Base-by-base conservation (phyloP, 92 coral and sea anemone genomes). In the Galaxea fascicularis region DNA sequence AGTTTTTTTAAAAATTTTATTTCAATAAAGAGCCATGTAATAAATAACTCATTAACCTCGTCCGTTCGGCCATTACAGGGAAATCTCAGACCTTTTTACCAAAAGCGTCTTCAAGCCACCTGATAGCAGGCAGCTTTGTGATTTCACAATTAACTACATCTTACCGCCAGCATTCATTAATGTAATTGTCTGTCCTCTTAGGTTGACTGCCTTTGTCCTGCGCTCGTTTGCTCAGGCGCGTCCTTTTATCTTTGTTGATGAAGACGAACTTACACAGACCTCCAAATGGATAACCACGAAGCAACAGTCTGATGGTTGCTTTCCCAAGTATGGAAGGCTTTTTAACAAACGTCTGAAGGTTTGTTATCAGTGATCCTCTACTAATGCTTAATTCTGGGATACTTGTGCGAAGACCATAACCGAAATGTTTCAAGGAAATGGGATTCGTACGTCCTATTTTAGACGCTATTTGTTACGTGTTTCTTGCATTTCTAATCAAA, bases 131-230 rank as follows among this genome's bases (percentile, higher is more conserved):
- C 41, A 2, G 41, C 6, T 35, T 35, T 35, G 41, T 35, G 41
- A 3, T 1, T 62, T 62, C 12, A 16, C 18, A 4, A 30, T 35
- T 49, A 49, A 10, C 2, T 15, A 4, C 7, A 10, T 15, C 17
- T 49, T 5, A 49, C 56, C 21, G 21, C 11, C 8, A 21, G 5
- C 10, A 21, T 4, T 60, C 24, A 60, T 60, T 65, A 10, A 13
- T 76, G 58, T 16, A 26, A 16, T 11, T 70, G 26, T 53, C 28
- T 17, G 4, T 67, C 29, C 60, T 46, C 21, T 21, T 44, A 96
- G 99, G 99, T 79, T 96, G 78, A 96, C 99, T 45, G 99, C 99
- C n/a, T 96, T 96, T 67, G 99, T 96, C 27, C 84, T 96, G 77
- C 95, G 98, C 76, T 96, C 99, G 11, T 96, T 96, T 72, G 95